These are phyloP conservation scores for Eretmochelys imbricata DNA, from an alignment of 2,113 vertebrate species.

Conservation along the genomic window DNA sequence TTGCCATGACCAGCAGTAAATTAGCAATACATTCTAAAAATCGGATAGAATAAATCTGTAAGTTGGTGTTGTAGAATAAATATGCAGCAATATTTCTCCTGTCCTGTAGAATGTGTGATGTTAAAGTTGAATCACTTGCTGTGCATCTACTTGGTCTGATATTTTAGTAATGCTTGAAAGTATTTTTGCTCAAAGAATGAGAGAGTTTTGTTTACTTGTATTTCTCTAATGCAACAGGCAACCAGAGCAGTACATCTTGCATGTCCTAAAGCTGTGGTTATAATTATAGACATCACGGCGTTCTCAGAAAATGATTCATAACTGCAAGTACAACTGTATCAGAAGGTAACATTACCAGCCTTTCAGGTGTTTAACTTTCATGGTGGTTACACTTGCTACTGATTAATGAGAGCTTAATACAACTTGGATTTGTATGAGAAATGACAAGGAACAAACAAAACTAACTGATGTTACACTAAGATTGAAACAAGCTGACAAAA, in stretches of 20 bases:
- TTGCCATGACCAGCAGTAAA: rapidly evolving
- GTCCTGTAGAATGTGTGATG: too few species aligned
- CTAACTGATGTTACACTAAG: neutral
- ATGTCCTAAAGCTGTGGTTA: neutral
- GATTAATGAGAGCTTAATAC: neutral
- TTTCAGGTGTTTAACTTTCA: neutral
- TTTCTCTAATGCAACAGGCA: rapidly evolving
- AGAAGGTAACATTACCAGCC: neutral
- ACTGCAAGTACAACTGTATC: neutral
- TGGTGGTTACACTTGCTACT: neutral
- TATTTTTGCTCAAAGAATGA: neutral
- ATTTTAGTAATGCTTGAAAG: too few species aligned
- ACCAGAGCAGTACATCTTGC: neutral
- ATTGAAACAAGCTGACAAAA: neutral
- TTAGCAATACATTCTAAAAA: neutral
- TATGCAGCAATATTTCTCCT: too few species aligned
- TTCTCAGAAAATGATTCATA: rapidly evolving
- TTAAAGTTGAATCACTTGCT: too few species aligned
- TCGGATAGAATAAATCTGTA: neutral
- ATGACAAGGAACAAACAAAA: rapidly evolving
- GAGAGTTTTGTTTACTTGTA: neutral
- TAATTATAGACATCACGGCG: rapidly evolving
- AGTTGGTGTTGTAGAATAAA: too few species aligned
- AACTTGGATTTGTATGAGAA: neutral
- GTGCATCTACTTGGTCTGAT: too few species aligned